phyloP scores from a whole-genome alignment of 2,888 invertebrate species.

The Philaethria dido region DNA sequence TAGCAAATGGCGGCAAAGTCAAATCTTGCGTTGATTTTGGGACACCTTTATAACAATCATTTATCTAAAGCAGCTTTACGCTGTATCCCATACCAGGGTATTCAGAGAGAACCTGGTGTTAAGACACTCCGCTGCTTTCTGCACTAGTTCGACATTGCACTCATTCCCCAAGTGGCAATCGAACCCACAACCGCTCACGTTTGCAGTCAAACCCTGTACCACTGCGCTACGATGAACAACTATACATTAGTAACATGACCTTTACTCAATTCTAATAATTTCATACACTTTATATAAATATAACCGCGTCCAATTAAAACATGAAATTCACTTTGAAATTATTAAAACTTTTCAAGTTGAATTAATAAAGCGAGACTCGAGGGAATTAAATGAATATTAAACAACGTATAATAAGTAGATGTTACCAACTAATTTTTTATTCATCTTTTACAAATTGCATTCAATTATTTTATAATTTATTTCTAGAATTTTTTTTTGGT shows the following conservation, averaged over 20 bases:
- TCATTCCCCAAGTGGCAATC: no score
- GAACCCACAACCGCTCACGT: no score
- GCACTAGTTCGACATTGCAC: not conserved
- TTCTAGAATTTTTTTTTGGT: not conserved
- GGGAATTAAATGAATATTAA: slow-evolving; percentile 30
- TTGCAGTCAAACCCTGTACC: no score
- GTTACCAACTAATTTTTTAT: slow-evolving; percentile 16
- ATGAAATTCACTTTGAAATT: slow-evolving; percentile 26
- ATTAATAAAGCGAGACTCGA: slow-evolving; percentile 26
- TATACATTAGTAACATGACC: no score
- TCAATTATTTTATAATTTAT: not conserved
- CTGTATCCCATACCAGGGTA: no score
- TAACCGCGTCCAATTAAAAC: slow-evolving; percentile 24
- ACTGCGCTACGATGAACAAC: no score
- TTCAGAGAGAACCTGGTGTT: no score
- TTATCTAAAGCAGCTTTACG: no score
- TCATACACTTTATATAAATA: not conserved
- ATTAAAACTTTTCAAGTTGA: slow-evolving; percentile 31
- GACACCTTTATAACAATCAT: no score
- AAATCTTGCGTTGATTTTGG: no score
- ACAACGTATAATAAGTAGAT: slow-evolving; percentile 19
- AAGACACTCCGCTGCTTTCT: not conserved
- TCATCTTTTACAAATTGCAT: not conserved
- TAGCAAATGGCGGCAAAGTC: no score
- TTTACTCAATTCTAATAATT: not conserved